Conservation (phyloP, 2,113 vertebrate genomes). For the Romanogobio albipinnatus region DNA sequence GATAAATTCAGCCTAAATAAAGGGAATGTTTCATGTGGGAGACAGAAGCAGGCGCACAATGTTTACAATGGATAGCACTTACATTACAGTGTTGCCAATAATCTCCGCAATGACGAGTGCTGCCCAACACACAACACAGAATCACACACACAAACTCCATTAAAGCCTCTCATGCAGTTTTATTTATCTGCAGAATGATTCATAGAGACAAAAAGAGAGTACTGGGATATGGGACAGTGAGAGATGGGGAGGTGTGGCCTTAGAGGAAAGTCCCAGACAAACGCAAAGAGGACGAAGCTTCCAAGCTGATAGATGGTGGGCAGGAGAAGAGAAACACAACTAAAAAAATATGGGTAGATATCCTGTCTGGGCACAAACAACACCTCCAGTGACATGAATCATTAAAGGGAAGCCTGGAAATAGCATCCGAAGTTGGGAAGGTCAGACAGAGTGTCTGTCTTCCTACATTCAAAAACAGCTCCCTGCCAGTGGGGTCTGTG, state of each 20-base stretch:
- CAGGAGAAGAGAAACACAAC: constrained; percentile 50
- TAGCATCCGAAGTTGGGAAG: constrained; percentile 52
- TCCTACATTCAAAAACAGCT: constrained; percentile 31
- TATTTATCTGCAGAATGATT: neutral
- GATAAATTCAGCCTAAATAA: neutral
- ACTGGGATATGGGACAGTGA: neutral
- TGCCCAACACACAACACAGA: neutral
- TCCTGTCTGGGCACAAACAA: constrained; percentile 70
- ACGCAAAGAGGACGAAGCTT: constrained; percentile 21
- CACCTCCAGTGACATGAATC: constrained; percentile 65
- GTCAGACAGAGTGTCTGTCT: constrained; percentile 32
- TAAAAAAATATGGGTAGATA: constrained; percentile 68
- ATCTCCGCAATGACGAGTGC: neutral
- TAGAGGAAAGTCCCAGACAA: constrained; percentile 48
- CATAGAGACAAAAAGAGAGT: neutral
- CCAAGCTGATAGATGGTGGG: neutral
- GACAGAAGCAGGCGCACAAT: neutral
- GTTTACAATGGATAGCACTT: constrained; percentile 28
- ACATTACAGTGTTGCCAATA: neutral
- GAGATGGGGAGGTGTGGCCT: constrained; percentile 7
- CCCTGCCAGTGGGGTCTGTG: constrained; percentile 35
- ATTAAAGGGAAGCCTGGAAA: constrained; percentile 58
- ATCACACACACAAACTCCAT: neutral
- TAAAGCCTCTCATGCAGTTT: neutral
- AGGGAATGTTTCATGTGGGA: neutral